Percentiles rank a stretch among this genome's conserved stretches.
These are phyloP conservation scores for Zosterops japonicus DNA, from an alignment of 2,113 vertebrate species.

Conservation along the genomic window DNA sequence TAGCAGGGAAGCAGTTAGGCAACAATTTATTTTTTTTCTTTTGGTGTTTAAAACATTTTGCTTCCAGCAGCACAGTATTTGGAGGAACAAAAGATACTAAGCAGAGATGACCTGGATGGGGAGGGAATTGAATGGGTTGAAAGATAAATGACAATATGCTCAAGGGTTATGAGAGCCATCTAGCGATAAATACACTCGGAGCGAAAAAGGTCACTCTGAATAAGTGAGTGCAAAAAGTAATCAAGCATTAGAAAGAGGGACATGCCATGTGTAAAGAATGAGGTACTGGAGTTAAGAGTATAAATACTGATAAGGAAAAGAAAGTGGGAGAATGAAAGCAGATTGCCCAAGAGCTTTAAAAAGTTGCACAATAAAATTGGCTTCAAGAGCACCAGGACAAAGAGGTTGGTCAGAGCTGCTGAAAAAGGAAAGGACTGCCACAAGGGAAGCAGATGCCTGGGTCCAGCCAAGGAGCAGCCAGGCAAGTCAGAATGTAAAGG, in stretches of 20 bases:
- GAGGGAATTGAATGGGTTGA: slow-evolving; percentile 37
- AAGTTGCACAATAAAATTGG: slow-evolving; percentile 28
- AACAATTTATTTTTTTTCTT: neutral
- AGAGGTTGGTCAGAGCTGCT: neutral
- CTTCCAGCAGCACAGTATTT: slow-evolving; percentile 30
- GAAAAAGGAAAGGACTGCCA: neutral
- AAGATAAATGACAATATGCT: slow-evolving; percentile 68
- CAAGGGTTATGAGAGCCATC: slow-evolving; percentile 63
- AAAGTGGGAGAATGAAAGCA: slow-evolving; percentile 40
- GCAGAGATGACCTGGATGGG: neutral
- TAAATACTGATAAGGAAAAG: slow-evolving; percentile 35
- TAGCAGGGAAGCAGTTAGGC: neutral
- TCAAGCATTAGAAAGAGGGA: slow-evolving; percentile 62
- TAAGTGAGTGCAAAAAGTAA: slow-evolving; percentile 63
- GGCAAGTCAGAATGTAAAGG: neutral
- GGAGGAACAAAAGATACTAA: slow-evolving; percentile 49
- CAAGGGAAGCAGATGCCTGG: neutral
- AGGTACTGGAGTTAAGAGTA: slow-evolving; percentile 38
- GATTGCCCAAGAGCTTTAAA: slow-evolving; percentile 17
- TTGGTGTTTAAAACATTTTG: slow-evolving; percentile 2
- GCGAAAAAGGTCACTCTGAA: slow-evolving; percentile 62
- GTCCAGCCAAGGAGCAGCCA: neutral
- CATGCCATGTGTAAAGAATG: slow-evolving; percentile 50
- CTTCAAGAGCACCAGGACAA: slow-evolving; percentile 26
- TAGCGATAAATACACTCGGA: slow-evolving; percentile 53